Evolutionary conservation across 2,888 invertebrate genomes (phyloP).

Genomic region (Orchestes rusci): DNA sequence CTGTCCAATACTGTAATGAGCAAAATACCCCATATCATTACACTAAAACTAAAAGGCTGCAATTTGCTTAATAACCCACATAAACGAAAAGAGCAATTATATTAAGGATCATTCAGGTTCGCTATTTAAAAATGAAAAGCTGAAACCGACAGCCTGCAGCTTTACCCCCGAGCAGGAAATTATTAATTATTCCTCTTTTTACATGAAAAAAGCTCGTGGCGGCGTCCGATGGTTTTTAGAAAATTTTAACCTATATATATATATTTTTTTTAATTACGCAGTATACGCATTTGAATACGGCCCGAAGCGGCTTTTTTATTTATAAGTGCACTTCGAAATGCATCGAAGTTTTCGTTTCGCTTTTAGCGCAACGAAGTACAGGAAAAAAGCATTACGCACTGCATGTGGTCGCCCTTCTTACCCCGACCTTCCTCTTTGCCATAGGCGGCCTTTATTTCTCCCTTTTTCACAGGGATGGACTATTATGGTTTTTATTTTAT

Average conservation of each 20-base stretch:
- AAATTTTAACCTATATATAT: slow-evolving; percentile 16
- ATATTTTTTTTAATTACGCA: slow-evolving; percentile 21
- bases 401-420: slow-evolving; percentile 10
- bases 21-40: slow-evolving; percentile 4
- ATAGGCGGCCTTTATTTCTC: too few relatives aligned
- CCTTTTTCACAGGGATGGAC: slow-evolving; percentile 9
- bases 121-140: slow-evolving; percentile 7
- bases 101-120: slow-evolving; percentile 13
- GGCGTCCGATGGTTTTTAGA: slow-evolving; percentile 6
- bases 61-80: slow-evolving; percentile 17
- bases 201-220: slow-evolving; percentile 1
- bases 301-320: slow-evolving; percentile 17
- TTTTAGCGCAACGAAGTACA: slow-evolving; percentile 22
- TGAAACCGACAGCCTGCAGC: not conserved
- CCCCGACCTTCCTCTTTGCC: slow-evolving; percentile 3
- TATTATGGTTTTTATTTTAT: too few relatives aligned
- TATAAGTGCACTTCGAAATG: slow-evolving; percentile 23
- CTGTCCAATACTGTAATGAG: not conserved
- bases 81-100: slow-evolving; percentile 14
- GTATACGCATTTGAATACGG: slow-evolving; percentile 15
- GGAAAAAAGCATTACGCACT: slow-evolving; percentile 27
- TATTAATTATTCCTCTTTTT: slow-evolving; percentile 18
- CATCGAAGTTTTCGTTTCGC: slow-evolving; percentile 22
- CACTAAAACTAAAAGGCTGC: slow-evolving; percentile 2
- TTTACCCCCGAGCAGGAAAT: slow-evolving; percentile 14